Base-by-base conservation (phyloP, 2,113 vertebrate species). In the Spea multiplicata region DNA sequence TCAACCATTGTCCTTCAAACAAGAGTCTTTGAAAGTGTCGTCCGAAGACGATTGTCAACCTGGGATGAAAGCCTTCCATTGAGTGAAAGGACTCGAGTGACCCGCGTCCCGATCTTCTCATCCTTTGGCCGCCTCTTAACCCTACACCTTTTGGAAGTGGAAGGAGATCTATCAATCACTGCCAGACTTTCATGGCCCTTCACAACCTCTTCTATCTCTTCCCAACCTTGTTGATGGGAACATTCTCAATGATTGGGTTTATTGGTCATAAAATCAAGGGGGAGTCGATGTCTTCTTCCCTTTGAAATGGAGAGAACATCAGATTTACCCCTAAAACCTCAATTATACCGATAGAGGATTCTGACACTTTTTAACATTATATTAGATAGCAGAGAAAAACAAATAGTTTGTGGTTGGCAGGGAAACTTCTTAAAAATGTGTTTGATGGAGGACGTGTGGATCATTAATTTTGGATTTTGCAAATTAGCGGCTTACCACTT, bases 161-260 rank as follows among this genome's bases (percentile, higher is more conserved):
- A 80, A 53, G 17, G 77, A 47, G 6, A 50, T 67, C 10, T 16
- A 69, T 61, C 4, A 50, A 73, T 68, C 45, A 66, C 12, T 59
- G 47, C 49, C 65, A 14, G 12, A 75, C 44, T n/a, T 53, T n/a
- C 0, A 0, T 17, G 66, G 81, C 64, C 66, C 61, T 0, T 0
- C 17, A 0, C 5, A 12, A 48, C 7, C 44, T 46, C 5, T 14
- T 80, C n/a, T 0, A 0, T 68, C 16, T 73, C 30, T 8, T 49
- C 48, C 44, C 1, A 13, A 3, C 0, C 49, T 44, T 44, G 1
- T 0, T 8, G 61, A 61, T 1, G 5, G 74, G 61, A 81, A 0
- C 16, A 13, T 64, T 4, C 61, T 64, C 61, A 6, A 6, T 6
- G 61, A 5, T 30, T 2, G 8, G 14, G 57, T 13, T 30, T 7